Evolutionary conservation across 2,797 vertebrate genomes (phyloP).

Genomic region (Atherinosoma microstoma): DNA sequence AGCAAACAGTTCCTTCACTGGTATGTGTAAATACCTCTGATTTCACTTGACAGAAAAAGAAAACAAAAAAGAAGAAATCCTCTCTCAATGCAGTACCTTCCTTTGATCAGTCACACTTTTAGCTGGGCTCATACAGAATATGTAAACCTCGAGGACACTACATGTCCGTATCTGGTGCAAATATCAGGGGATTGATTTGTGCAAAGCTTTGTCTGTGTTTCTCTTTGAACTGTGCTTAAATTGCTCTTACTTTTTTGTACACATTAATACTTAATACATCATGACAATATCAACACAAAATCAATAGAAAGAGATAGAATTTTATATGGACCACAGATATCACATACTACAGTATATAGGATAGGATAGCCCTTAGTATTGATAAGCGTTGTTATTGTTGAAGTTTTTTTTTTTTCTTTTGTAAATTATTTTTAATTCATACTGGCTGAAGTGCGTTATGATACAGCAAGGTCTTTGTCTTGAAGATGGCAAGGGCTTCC

Average conservation of each 20-base stretch:
- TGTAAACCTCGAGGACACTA: constrained; percentile 78
- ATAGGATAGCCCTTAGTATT: constrained; percentile 90
- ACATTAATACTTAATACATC: constrained; percentile 81
- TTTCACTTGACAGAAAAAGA: constrained; percentile 36
- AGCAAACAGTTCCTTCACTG: constrained; percentile 47
- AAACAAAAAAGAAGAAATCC: constrained; percentile 25
- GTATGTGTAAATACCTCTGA: constrained; percentile 39
- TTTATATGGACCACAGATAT: constrained; percentile 85
- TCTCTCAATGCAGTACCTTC: constrained; percentile 46
- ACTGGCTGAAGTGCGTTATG: constrained; percentile 81
- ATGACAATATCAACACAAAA: constrained; percentile 87
- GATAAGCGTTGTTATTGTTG: constrained; percentile 86
- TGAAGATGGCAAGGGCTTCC: constrained; percentile 73
- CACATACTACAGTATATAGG: constrained; percentile 86
- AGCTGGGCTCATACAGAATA: constrained; percentile 64
- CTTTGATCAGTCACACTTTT: constrained; percentile 60
- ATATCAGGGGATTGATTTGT: constrained; percentile 79
- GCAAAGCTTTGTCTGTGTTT: constrained; percentile 80
- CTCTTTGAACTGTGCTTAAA: constrained; percentile 79
- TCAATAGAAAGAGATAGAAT: constrained; percentile 84
- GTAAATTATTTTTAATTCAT: constrained; percentile 44
- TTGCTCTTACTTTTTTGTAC: constrained; percentile 75
- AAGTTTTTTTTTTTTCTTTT: constrained; percentile 55
- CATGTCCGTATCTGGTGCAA: constrained; percentile 74
- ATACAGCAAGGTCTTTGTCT: constrained; percentile 79